Evolutionary conservation across 2,888 invertebrate genomes (phyloP).

Genomic region (Melinopterus prodromus): DNA sequence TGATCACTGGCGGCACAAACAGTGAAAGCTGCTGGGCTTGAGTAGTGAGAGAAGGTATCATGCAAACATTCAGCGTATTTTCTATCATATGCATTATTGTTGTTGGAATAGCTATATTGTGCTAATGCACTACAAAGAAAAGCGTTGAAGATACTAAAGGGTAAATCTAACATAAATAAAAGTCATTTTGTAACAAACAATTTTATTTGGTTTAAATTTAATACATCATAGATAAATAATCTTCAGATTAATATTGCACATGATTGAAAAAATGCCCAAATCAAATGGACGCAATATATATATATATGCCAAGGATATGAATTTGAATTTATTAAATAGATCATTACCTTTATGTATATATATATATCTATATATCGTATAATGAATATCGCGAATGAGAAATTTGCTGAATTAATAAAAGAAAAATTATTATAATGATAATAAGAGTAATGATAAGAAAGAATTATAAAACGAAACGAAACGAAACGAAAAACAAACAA

Average conservation of each 20-base stretch:
- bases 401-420: constrained; percentile 31
- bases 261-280: constrained; percentile 60
- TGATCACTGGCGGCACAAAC: neutral
- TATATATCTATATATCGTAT: constrained; percentile 1
- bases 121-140: constrained; percentile 14
- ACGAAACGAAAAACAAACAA: constrained; percentile 40
- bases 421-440: constrained; percentile 31
- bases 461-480: constrained; percentile 35
- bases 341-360: constrained; percentile 25
- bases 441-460: constrained; percentile 8
- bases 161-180: constrained; percentile 27
- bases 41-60: neutral
- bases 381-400: constrained; percentile 7
- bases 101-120: neutral
- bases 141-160: constrained; percentile 14
- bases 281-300: constrained; percentile 60
- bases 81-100: neutral
- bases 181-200: constrained; percentile 59
- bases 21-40: neutral
- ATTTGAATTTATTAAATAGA: constrained; percentile 44
- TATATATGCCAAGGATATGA: constrained; percentile 39
- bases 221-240: constrained; percentile 63
- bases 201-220: constrained; percentile 62
- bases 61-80: neutral
- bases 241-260: constrained; percentile 62